Evolutionary conservation across 2,113 vertebrate genomes (phyloP).

Genomic region (Oncorhynchus mykiss): DNA sequence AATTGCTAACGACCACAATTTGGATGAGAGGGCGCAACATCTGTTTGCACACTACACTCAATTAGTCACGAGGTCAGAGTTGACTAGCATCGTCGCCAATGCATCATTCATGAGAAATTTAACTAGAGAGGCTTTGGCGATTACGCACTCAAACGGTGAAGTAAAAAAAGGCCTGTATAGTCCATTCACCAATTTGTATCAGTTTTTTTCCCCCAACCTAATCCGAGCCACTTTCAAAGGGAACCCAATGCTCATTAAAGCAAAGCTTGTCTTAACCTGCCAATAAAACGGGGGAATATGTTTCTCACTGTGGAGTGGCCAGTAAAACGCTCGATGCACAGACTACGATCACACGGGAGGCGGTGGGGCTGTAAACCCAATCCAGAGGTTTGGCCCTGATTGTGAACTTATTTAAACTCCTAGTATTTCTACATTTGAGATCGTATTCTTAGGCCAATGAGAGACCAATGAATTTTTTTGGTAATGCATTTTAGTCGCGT

Average conservation of each 20-base stretch:
- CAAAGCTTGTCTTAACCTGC: conserved; percentile 50
- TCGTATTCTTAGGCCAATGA: too few relatives aligned
- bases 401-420: too few relatives aligned
- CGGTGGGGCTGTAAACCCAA: conserved; percentile 28
- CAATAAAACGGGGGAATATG: conserved; percentile 54
- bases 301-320: conserved; percentile 51
- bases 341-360: conserved; percentile 30
- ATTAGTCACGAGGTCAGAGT: conserved; percentile 69
- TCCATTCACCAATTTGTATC: conserved; percentile 54
- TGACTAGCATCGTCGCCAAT: conserved; percentile 59
- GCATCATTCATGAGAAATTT: conserved; percentile 69
- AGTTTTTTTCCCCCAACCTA: conserved; percentile 37
- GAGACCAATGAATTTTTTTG: too few relatives aligned
- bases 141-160: conserved; percentile 43
- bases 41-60: conserved; percentile 60
- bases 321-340: conserved; percentile 58
- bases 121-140: conserved; percentile 44
- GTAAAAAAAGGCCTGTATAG: conserved; percentile 18
- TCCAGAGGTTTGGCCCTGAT: conserved; percentile 29
- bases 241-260: conserved; percentile 64
- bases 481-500: too few relatives aligned
- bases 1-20: conserved; percentile 69
- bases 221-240: conserved; percentile 60
- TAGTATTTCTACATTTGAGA: too few relatives aligned
- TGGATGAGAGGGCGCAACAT: conserved; percentile 60